phyloP scores from a whole-genome alignment of 2,888 invertebrate species.

The Andrena praecox region DNA sequence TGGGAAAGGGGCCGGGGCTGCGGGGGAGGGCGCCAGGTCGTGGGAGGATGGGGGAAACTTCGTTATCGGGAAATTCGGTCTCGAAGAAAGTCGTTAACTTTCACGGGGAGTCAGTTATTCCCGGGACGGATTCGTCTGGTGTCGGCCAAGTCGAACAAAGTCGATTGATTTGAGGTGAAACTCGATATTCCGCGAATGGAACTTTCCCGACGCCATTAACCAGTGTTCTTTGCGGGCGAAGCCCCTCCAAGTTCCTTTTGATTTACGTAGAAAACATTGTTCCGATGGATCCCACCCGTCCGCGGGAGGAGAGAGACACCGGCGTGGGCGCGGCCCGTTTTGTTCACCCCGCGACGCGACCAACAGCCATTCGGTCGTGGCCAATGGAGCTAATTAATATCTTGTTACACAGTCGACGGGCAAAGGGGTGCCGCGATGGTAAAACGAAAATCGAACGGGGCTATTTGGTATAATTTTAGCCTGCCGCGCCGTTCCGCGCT shows the following conservation, averaged over 20 bases:
- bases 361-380: neutral
- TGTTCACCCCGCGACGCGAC: neutral
- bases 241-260: conserved; percentile 46
- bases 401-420: neutral
- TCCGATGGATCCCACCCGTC: conserved; percentile 15
- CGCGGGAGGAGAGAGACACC: neutral
- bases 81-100: conserved; percentile 76
- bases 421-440: neutral
- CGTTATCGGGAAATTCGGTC: conserved; percentile 76
- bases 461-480: no score
- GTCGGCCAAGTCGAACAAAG: conserved; percentile 68
- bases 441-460: neutral
- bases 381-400: conserved; percentile 34
- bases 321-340: neutral
- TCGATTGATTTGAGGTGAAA: conserved; percentile 71
- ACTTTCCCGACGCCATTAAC: conserved; percentile 66
- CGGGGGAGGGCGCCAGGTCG: neutral
- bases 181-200: conserved; percentile 66
- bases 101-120: conserved; percentile 64
- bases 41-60: conserved; percentile 65
- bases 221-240: conserved; percentile 51
- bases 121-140: conserved; percentile 64
- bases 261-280: conserved; percentile 56
- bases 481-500: no score
- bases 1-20: neutral